Percentiles rank a stretch among this genome's conserved stretches.
Evolutionary conservation across 2,888 invertebrate species (phyloP).

Genomic region (Cryptocephalus primarius): DNA sequence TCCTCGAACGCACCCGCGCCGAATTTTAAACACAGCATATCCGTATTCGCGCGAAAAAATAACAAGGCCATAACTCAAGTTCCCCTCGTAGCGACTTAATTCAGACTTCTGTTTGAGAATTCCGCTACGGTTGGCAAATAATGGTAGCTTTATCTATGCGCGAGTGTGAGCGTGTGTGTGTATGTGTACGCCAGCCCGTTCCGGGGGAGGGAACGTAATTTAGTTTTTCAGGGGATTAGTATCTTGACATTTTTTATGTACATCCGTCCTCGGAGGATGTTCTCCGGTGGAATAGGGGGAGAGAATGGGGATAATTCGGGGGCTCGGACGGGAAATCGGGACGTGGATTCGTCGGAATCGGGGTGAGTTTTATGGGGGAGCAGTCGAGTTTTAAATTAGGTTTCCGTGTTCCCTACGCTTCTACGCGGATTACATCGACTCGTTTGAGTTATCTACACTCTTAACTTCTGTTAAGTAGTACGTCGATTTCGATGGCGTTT

Average conservation of each 20-base stretch:
- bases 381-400: too few relatives aligned
- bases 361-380: too few relatives aligned
- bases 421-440: too few relatives aligned
- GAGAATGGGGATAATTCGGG: too few relatives aligned
- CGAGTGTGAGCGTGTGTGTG: not conserved
- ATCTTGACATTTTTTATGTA: not conserved
- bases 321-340: too few relatives aligned
- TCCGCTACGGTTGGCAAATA: slow-evolving; percentile 11
- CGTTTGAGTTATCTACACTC: too few relatives aligned
- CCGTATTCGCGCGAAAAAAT: slow-evolving; percentile 13
- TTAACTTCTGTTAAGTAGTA: too few relatives aligned
- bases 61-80: slow-evolving; percentile 15
- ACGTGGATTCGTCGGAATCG: too few relatives aligned
- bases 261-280: not conserved
- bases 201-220: slow-evolving; percentile 3
- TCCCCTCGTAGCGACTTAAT: slow-evolving; percentile 6
- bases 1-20: not conserved
- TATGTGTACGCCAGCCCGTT: not conserved
- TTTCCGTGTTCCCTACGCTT: too few relatives aligned
- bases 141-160: slow-evolving; percentile 8
- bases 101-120: slow-evolving; percentile 8
- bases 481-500: too few relatives aligned
- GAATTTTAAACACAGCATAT: slow-evolving; percentile 12
- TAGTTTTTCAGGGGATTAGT: slow-evolving; percentile 1
- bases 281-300: not conserved